Conservation (phyloP, 2,888 invertebrate species). For the Diogma glabrata region DNA sequence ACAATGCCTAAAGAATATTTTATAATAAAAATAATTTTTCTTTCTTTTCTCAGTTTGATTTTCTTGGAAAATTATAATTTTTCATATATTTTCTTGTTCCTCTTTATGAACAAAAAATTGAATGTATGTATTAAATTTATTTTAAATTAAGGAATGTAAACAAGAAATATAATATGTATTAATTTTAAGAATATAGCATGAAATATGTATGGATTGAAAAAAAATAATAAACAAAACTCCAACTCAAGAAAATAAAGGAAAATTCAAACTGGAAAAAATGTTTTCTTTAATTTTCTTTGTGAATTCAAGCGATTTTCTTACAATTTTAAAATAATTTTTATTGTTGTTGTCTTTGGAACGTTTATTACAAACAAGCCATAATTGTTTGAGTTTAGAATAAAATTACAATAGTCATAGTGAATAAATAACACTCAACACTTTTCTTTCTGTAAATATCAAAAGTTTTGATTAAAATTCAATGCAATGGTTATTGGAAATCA, state of each 20-base stretch:
- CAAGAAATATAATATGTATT: conserved; percentile 6
- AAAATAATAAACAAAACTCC: conserved; percentile 6
- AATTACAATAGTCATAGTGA: too few relatives aligned
- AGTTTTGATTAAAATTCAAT: too few relatives aligned
- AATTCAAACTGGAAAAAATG: too few relatives aligned
- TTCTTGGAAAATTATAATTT: too few relatives aligned
- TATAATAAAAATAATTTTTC: conserved; percentile 5
- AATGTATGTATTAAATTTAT: conserved; percentile 8
- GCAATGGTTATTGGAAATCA: too few relatives aligned
- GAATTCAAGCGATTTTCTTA: conserved; percentile 8
- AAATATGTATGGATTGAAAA: conserved; percentile 4
- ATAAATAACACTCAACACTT: too few relatives aligned
- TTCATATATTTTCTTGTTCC: too few relatives aligned
- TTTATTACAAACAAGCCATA: too few relatives aligned
- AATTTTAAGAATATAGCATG: conserved; percentile 5
- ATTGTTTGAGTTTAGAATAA: too few relatives aligned
- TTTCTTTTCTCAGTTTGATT: too few relatives aligned
- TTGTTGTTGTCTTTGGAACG: too few relatives aligned
- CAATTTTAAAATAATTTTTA: conserved; percentile 8
- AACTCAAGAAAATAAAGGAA: not conserved
- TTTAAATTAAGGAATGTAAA: conserved; percentile 8
- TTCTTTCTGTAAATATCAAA: too few relatives aligned
- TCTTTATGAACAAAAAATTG: conserved; percentile 3
- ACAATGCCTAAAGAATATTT: conserved; percentile 7
- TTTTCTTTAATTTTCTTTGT: conserved; percentile 10